Conservation (phyloP, 2,888 invertebrate species). For the Leptinotarsa rubiginosa region DNA sequence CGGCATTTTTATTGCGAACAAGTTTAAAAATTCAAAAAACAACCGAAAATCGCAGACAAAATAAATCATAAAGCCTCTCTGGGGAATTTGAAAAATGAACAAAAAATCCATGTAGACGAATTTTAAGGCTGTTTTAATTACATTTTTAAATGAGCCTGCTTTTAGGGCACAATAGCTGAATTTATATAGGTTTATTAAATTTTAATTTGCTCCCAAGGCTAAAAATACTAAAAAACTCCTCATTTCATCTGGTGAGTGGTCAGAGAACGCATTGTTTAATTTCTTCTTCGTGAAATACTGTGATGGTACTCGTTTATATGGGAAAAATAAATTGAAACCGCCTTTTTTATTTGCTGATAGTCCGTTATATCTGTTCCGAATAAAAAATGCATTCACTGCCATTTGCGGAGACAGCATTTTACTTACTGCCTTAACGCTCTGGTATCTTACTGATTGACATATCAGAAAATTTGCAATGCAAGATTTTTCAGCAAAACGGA, state of each 20-base stretch:
- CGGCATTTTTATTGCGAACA: conserved; percentile 65
- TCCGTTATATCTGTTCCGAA: conserved; percentile 20
- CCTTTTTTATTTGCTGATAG: conserved; percentile 28
- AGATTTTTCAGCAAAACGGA: neutral
- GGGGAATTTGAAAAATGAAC: conserved; percentile 63
- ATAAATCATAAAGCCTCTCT: conserved; percentile 65
- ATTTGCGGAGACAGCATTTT: neutral
- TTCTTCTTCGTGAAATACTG: conserved; percentile 51
- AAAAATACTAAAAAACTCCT: conserved; percentile 50
- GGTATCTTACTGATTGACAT: neutral
- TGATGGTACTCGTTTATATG: conserved; percentile 41
- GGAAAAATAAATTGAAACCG: conserved; percentile 43
- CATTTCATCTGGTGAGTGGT: conserved; percentile 43
- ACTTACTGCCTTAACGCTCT: neutral
- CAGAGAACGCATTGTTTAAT: conserved; percentile 47
- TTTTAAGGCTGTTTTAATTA: conserved; percentile 62
- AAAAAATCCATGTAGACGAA: conserved; percentile 56
- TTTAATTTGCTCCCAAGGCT: conserved; percentile 61
- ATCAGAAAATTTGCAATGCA: neutral
- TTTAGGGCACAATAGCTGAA: conserved; percentile 61
- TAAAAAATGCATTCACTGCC: conserved; percentile 5
- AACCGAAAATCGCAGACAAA: conserved; percentile 66
- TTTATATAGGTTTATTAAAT: conserved; percentile 67
- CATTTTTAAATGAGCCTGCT: conserved; percentile 62
- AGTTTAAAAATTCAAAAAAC: conserved; percentile 67